phyloP scores from a whole-genome alignment of 2,888 invertebrate genomes.

The Lasioglossum calceatum region DNA sequence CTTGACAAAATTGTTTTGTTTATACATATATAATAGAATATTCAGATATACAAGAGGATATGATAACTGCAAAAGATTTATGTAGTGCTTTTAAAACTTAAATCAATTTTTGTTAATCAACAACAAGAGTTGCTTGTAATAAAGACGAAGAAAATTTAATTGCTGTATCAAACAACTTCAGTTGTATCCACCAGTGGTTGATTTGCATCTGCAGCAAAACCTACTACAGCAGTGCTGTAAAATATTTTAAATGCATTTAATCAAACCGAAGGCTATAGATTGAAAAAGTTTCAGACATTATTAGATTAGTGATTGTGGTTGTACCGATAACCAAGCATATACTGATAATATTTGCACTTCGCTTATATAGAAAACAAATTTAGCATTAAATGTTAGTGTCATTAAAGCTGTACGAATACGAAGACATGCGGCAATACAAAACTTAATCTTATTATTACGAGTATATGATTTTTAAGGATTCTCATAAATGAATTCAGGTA shows the following conservation, averaged over 20 bases:
- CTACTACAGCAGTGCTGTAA: conserved; percentile 83
- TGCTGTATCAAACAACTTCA: conserved; percentile 72
- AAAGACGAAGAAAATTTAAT: conserved; percentile 23
- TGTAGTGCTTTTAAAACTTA: conserved; percentile 21
- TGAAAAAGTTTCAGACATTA: not conserved
- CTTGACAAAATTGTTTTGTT: not conserved
- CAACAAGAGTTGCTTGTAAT: conserved; percentile 41
- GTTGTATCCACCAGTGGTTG: conserved; percentile 80
- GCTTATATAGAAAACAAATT: not conserved
- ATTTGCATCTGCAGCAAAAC: conserved; percentile 79
- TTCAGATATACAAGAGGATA: not conserved
- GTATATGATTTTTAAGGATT: not conserved
- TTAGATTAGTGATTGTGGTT: conserved; percentile 9
- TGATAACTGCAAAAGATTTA: conserved; percentile 42
- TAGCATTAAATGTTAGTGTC: conserved; percentile 5
- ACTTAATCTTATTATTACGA: conserved; percentile 23
- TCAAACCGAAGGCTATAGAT: not conserved
- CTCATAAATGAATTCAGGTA: not conserved
- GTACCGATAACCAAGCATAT: not conserved
- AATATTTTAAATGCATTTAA: conserved; percentile 63
- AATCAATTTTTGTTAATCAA: conserved; percentile 17
- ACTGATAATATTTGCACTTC: not conserved
- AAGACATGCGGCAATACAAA: conserved; percentile 43
- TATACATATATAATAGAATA: not conserved
- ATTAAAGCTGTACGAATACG: conserved; percentile 13